Base-by-base conservation (phyloP, 2,888 invertebrate genomes). In the Chloroclysta siterata region DNA sequence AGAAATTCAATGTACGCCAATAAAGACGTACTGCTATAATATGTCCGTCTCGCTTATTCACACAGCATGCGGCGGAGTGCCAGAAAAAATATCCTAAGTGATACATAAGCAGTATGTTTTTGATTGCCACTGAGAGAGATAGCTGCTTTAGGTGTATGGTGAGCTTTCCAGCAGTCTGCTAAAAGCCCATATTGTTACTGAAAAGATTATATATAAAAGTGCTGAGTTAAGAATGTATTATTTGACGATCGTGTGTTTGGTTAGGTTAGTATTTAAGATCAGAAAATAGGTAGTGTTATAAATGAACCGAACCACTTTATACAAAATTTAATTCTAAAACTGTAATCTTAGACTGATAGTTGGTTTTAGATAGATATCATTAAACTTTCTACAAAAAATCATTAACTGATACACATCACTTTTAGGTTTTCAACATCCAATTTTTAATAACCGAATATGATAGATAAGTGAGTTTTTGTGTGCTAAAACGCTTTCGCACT, bases 331-430 rank as follows among this genome's bases (percentile, higher is more conserved):
- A 36, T 59, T 59, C 52, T 59, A 39, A 51, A 63, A 44, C 42
- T 63, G 28, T 54, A 46, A 46, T 51, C 36, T 39, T 63, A 55
- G 58, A 63, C 58, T 63, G 63, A 58, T 62, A 47, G 29, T 39
- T 58, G 14, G 36, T 10, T 52, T 63, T 17, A 46, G 39, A 51
- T 46, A 58, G 63, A 46, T 54, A 47, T 15, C 53, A 46, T 59
- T 17, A 59, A 53, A 58, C 0, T 11, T 36, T 22, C 33, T 15
- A 15, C 6, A 8, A 1, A 15, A 44, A 44, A 15, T 44, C 44
- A 44, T 44, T 14, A 14, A 44, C 44, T 44, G 44, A 8, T 15
- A 44, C 15, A 39, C 11, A 39, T 11, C 2, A 11, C 2, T 8
- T 36, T 39, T 8, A 39, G 10, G 5, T 33, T 39, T 11, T 39